A percentile compares a stretch with the other conserved stretches of the same genome.
Evolutionary conservation across 2,113 vertebrate genomes (phyloP).

Genomic region (Myrmophylax atrothorax): DNA sequence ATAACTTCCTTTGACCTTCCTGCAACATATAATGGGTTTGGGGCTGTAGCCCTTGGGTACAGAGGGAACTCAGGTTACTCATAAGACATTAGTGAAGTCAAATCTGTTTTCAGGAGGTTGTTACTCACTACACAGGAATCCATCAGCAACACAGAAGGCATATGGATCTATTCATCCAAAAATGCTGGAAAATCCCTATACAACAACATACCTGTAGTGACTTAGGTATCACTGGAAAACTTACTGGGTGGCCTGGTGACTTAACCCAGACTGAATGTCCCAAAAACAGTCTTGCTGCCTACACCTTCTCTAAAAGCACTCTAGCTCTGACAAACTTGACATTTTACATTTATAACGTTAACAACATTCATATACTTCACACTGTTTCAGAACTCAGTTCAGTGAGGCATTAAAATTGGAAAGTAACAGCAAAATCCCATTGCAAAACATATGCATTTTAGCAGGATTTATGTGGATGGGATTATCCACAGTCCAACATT

Average conservation of each 20-base stretch:
- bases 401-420: not conserved
- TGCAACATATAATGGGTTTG: not conserved
- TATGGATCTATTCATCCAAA: not conserved
- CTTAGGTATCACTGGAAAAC: not conserved
- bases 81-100: not conserved
- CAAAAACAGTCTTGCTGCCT: not conserved
- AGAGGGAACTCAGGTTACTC: not conserved
- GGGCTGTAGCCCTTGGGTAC: not conserved
- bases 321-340: not conserved
- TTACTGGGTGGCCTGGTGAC: not conserved
- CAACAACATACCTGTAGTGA: not conserved
- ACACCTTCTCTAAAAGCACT: not conserved
- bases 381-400: not conserved
- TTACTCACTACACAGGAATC: not conserved
- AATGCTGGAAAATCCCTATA: not conserved
- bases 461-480: not conserved
- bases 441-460: not conserved
- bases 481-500: not conserved
- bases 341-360: not conserved
- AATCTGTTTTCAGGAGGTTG: not conserved
- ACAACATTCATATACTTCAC: not conserved
- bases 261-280: not conserved
- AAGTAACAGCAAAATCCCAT: not conserved
- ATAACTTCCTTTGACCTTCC: not conserved
- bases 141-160: not conserved